These are phyloP conservation scores for Akabosia matsudoensis DNA, from an alignment of 1,140 invertebrate species.

Conservation along the genomic window DNA sequence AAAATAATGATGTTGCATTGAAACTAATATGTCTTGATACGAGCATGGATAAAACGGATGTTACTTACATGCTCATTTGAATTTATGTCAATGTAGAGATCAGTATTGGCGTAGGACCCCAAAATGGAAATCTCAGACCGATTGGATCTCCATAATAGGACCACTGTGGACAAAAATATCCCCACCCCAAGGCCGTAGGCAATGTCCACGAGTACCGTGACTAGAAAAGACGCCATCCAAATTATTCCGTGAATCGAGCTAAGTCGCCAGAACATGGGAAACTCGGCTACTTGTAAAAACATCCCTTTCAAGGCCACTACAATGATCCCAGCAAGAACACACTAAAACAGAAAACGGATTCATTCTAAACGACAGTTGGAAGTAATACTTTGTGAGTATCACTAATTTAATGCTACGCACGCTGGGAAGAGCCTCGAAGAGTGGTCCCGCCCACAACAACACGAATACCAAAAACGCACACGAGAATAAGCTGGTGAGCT, in stretches of 20 bases:
- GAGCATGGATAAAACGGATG: not conserved
- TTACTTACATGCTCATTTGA: not conserved
- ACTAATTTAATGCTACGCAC: conserved; percentile 51
- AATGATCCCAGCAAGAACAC: conserved; percentile 82
- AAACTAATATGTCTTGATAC: not conserved
- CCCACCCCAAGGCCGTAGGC: conserved; percentile 75
- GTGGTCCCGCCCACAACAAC: conserved; percentile 76
- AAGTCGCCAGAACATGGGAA: conserved; percentile 69
- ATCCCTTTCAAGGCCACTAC: conserved; percentile 86
- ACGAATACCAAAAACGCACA: conserved; percentile 67
- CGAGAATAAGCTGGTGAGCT: conserved; percentile 69
- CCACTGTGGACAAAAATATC: conserved; percentile 66
- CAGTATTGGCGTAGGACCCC: conserved; percentile 11
- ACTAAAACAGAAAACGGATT: conserved; percentile 52
- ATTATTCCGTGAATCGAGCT: conserved; percentile 79
- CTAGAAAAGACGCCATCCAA: conserved; percentile 77
- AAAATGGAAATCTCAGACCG: conserved; percentile 41
- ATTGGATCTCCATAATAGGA: conserved; percentile 57
- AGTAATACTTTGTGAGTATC: not conserved
- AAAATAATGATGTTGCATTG: conserved; percentile 37
- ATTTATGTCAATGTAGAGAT: conserved; percentile 57
- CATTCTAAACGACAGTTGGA: not conserved
- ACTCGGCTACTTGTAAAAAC: conserved; percentile 74
- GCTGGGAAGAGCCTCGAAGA: conserved; percentile 75
- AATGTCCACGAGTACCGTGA: conserved; percentile 78